Evolutionary conservation across 2,888 invertebrate genomes (phyloP), one percentile per base, ranked within the genome.

Genomic region (Gari tellinella): DNA sequence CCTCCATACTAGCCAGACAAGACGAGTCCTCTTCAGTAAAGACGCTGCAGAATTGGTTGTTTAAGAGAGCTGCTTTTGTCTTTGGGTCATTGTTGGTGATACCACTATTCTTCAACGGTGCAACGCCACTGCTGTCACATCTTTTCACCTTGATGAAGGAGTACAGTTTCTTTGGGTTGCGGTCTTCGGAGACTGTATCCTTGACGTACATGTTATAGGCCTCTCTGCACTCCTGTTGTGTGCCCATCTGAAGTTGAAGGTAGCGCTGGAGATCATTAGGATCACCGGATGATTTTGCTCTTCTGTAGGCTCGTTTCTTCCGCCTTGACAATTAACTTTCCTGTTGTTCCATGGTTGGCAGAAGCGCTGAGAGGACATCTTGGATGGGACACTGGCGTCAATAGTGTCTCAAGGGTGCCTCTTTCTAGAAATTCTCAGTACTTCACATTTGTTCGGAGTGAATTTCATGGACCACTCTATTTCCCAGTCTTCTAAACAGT

Each of bases 101-200:
- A 12, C 69, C 69, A 46, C 63, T 49, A 8, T 66, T 69, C 46
- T 56, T 56, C 17, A 69, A 52, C 3, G 65, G 53, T 17, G 53
- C n/a, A 2, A 73, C 63, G 10, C 63, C 70, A 23, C 37, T 31
- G 12, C 25, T 62, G 14, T 72, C 67, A 37, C 46, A 26, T 4
- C 37, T 12, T 23, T 56, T 64, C 21, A 48, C 37, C 14, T 48
- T 56, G n/a, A 64, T 56, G 49, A 64, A 64, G 8, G 21, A 46
- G 38, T 56, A 56, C 2, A 64, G 56, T 31, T 48, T 64, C 31
- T 64, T 55, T 14, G 38, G 21, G 40, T 46, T 58, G 52, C 56
- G 53, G 51, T 69, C 57, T 15, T 56, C 56, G 17, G 31, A 3
- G 19, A 75, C 41, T 25, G 70, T 12, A n/a, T n/a, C n/a, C n/a